Evolutionary conservation across 2,797 vertebrate genomes (phyloP), one percentile per base, ranked within the genome.

Genomic region (Galaxias olidus): DNA sequence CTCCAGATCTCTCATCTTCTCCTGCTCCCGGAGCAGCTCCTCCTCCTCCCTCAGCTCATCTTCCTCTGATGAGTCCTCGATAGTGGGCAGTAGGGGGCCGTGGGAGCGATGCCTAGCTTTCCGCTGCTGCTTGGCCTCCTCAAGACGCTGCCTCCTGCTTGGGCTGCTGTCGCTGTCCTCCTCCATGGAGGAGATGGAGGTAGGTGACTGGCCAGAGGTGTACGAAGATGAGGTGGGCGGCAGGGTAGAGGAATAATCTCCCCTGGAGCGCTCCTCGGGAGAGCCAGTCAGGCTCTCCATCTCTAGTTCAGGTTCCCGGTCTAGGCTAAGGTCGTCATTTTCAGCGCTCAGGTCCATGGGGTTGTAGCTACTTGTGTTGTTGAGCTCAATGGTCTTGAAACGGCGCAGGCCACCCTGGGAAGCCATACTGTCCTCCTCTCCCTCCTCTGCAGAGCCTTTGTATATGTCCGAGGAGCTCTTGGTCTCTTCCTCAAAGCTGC

Each of bases 161-260:
- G 98, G 98, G 76, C 98, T 99, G 78, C 98, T 99, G 82, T 99
- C 98, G 0, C 98, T 99, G 81, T 99, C 98, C 73, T 99, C 98
- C 78, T 99, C 98, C 78, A 99, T 93, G 0, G 98, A 99, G 48
- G 98, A 99, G 70, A 99, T 91, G 46, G 97, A 99, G 30, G 97
- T 98, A 66, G 98, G 97, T 0, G 97, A 99, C 68, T 96, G 96
- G 60, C 97, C 98, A 0, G 97, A 98, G 4, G 95, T 96, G 77
- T 98, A 99, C 73, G 96, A 99, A 19, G 98, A 96, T 0, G 97
- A 97, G 15, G 97, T 98, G 61, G 97, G 95, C 0, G 97, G 98
- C 63, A 98, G 84, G 4, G 97, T 97, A 49, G 97, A 99, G 8
- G 96, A 99, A 76, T 97, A 98, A 61, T 99, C 98, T 0, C 97